These are phyloP conservation scores for Hypanus sabinus DNA, from an alignment of 2,113 vertebrate genomes.

Conservation along the genomic window DNA sequence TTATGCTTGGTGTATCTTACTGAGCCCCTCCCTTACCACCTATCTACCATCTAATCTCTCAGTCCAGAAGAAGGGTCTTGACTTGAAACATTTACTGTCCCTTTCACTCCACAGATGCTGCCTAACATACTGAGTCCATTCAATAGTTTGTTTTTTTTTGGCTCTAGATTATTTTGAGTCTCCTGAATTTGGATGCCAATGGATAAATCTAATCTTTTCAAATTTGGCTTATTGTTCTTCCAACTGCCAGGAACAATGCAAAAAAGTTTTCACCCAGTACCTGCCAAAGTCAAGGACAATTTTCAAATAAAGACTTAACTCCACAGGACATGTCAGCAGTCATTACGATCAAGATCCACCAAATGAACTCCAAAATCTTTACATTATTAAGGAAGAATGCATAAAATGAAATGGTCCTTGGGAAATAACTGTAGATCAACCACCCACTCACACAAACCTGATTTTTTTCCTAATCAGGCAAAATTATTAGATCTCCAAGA, in stretches of 20 bases:
- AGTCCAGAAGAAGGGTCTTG: too few relatives aligned
- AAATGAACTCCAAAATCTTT: neutral
- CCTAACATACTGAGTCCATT: too few relatives aligned
- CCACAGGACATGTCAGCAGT: neutral
- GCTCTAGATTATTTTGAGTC: neutral
- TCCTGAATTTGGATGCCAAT: neutral
- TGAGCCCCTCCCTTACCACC: too few relatives aligned
- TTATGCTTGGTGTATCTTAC: too few relatives aligned
- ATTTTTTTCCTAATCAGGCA: neutral
- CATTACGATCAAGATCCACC: neutral
- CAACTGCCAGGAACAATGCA: neutral
- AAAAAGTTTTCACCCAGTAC: neutral
- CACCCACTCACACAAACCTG: neutral
- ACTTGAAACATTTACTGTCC: too few relatives aligned
- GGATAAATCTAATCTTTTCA: neutral
- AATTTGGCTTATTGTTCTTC: neutral
- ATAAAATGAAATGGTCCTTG: neutral
- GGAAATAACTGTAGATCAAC: neutral
- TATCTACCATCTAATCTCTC: too few relatives aligned
- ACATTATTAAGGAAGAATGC: neutral
- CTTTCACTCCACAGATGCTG: too few relatives aligned
- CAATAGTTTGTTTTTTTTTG: too few relatives aligned
- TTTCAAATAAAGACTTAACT: neutral
- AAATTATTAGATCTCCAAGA: too few relatives aligned
- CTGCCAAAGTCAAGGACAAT: neutral